phyloP scores from a whole-genome alignment of 2,797 vertebrate genomes.

The Mycteria americana region DNA sequence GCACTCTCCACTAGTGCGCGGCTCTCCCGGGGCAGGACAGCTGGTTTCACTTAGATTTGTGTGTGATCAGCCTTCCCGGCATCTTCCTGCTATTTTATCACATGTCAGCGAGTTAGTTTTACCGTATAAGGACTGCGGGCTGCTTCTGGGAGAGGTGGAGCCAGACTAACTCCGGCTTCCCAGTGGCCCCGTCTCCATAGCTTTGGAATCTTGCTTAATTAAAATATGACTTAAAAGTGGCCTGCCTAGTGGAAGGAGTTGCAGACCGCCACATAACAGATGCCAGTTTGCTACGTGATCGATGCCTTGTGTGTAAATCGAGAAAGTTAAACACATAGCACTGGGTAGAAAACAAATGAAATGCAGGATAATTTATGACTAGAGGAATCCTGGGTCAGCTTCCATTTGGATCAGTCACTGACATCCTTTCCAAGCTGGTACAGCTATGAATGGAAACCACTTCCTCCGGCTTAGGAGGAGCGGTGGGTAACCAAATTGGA shows the following conservation, averaged over 20 bases:
- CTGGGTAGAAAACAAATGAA: not conserved
- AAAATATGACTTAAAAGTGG: not conserved
- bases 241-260: not conserved
- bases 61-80: slow-evolving; percentile 71
- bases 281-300: not conserved
- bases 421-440: slow-evolving; percentile 32
- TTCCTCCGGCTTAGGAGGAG: slow-evolving; percentile 10
- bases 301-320: not conserved
- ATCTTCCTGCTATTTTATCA: slow-evolving; percentile 79
- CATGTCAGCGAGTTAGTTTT: slow-evolving; percentile 82
- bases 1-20: not conserved
- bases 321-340: not conserved
- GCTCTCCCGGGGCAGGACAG: slow-evolving; percentile 59
- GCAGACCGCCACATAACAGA: not conserved
- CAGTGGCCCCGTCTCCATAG: slow-evolving; percentile 35
- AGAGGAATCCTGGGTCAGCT: slow-evolving; percentile 12
- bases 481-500: not conserved
- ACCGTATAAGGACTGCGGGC: slow-evolving; percentile 74
- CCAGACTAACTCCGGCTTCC: slow-evolving; percentile 72
- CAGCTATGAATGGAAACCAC: slow-evolving; percentile 29
- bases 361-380: not conserved
- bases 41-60: slow-evolving; percentile 77
- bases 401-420: slow-evolving; percentile 17
- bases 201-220: slow-evolving; percentile 26
- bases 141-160: slow-evolving; percentile 79